These are phyloP conservation scores for Psettodes erumei DNA, from an alignment of 2,113 vertebrate genomes.

Conservation along the genomic window DNA sequence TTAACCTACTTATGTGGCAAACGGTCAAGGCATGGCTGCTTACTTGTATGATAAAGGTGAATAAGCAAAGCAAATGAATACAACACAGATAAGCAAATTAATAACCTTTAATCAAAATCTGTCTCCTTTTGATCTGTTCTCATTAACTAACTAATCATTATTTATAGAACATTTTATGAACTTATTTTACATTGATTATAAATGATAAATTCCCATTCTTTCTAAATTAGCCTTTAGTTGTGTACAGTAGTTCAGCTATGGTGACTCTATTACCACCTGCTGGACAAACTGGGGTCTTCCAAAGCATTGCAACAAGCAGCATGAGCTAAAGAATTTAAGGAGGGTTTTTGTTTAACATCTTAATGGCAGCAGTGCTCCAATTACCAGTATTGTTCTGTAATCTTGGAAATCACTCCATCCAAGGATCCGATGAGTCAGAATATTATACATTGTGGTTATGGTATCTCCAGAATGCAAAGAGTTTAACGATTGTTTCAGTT, in stretches of 20 bases:
- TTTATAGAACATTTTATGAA: not conserved
- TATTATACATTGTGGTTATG: not conserved
- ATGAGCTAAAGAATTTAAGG: not conserved
- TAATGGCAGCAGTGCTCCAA: too few species aligned
- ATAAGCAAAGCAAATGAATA: not conserved
- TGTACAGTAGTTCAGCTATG: not conserved
- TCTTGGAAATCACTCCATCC: not conserved
- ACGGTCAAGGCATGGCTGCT: not conserved
- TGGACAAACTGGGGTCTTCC: conserved; percentile 26
- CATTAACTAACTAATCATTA: not conserved
- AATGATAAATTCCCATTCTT: not conserved
- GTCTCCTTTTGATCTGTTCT: too few species aligned
- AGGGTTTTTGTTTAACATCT: too few species aligned
- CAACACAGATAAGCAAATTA: not conserved
- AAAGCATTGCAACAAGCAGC: not conserved
- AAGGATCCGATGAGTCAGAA: not conserved
- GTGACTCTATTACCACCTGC: conserved; percentile 40
- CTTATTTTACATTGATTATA: too few species aligned
- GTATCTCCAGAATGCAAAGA: not conserved
- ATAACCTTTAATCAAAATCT: not conserved
- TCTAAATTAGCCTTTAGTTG: not conserved
- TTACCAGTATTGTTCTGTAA: not conserved
- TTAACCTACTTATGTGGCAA: not conserved
- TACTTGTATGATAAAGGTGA: not conserved
- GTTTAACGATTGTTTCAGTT: not conserved